Base-by-base conservation (phyloP, 2,888 invertebrate genomes). In the Cheilosia soror region DNA sequence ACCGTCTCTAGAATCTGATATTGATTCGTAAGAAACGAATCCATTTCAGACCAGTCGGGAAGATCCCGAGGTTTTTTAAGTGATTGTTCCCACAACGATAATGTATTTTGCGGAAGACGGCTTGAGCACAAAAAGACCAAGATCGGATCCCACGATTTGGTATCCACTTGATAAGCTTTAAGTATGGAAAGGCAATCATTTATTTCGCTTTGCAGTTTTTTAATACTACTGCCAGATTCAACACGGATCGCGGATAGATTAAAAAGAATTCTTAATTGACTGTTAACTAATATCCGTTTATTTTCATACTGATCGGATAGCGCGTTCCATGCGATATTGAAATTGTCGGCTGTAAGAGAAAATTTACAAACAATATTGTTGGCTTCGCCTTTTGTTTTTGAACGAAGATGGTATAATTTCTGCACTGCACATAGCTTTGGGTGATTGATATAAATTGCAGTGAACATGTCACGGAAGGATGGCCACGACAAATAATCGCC, bases 401-500 rank as follows among this genome's bases (percentile, higher is more conserved):
- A 53, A 2, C 63, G 49, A 6, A 83, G 44, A 55, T 62, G 66
- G 53, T 58, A 65, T 2, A 78, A 37, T 44, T 83, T 72, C 31
- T 66, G 49, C 1, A 82, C 82, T 0, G 53, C 20, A 7, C 40
- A 55, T 37, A n/a, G n/a, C n/a, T n/a, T n/a, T n/a, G n/a, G n/a
- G 31, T 73, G 71, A 25, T 63, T 55, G 2, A 40, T 63, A 5
- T 65, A 65, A 4, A 79, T 37, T 0, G 72, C 58, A 0, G 55
- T 57, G 29, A 72, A 78, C 11, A 62, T 11, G 37, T 78, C 63
- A 5, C 60, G 49, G 20, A 78, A 62, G 0, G 62, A 62, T n/a
- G 83, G 58, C 44, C 78, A 78, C 5, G 63, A 63, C 2, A 44
- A 4, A 76, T 81, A 76, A 55, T 81, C 80, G 4, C 75, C 80